Evolutionary conservation across 2,113 vertebrate genomes (phyloP).

Genomic region (Hippocampus barbouri): DNA sequence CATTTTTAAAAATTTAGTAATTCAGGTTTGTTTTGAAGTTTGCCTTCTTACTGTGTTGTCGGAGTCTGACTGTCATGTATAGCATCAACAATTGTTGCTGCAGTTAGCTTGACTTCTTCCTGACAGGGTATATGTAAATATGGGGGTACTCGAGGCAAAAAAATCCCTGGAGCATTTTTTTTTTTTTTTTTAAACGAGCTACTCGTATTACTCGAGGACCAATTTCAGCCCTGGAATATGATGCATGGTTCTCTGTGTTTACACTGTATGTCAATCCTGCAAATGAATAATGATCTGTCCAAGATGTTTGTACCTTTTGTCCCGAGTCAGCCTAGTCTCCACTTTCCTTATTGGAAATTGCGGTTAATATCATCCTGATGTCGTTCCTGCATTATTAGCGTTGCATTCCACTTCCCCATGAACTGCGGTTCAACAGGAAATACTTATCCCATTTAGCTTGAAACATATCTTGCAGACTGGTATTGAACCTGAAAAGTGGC

Average conservation of each 20-base stretch:
- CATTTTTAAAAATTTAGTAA: no score
- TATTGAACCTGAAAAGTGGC: slow-evolving; percentile 56
- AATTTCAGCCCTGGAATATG: no score
- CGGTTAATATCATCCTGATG: background rate
- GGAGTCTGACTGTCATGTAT: no score
- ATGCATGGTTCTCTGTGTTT: background rate
- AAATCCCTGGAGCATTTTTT: no score
- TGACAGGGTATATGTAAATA: no score
- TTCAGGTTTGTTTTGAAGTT: no score
- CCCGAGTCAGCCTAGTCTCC: background rate
- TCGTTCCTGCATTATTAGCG: slow-evolving; percentile 6
- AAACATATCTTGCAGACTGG: slow-evolving; percentile 42
- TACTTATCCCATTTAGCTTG: slow-evolving; percentile 32
- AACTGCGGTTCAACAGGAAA: slow-evolving; percentile 31
- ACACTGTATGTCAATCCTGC: background rate
- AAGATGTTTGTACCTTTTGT: background rate
- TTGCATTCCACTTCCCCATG: slow-evolving; percentile 7
- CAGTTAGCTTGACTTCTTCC: no score
- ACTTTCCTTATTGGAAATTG: background rate
- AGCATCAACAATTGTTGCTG: no score
- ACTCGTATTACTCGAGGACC: no score
- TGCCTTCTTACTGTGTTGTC: no score
- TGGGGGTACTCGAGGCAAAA: no score
- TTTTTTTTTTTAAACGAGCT: no score
- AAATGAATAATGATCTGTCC: background rate